Conservation (phyloP, 1,140 invertebrate genomes). For the Drosophila sturtevanti region DNA sequence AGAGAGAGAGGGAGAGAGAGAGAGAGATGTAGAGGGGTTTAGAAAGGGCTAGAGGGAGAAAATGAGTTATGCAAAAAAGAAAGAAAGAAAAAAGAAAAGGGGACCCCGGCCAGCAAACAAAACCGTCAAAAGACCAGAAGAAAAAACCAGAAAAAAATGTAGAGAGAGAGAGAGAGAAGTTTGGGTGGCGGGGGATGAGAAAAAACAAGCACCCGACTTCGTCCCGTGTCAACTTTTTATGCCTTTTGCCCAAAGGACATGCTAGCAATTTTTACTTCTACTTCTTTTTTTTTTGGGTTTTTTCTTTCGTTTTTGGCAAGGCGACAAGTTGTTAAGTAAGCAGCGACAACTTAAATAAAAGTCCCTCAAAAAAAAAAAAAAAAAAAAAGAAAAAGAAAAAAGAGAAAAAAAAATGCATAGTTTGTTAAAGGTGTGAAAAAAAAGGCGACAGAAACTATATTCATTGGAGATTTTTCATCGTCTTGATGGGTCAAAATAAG, state of each 20-base stretch:
- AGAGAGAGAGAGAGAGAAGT: conserved; percentile 16
- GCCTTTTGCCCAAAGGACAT: conserved; percentile 66
- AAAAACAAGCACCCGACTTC: conserved; percentile 18
- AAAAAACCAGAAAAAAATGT: background rate
- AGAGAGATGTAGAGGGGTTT: too few relatives aligned
- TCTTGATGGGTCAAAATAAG: background rate
- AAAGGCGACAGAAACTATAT: conserved; percentile 50
- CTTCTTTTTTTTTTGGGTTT: conserved; percentile 12
- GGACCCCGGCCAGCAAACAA: conserved; percentile 42
- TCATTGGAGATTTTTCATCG: conserved; percentile 49
- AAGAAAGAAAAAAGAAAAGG: background rate
- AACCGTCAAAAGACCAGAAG: conserved; percentile 24
- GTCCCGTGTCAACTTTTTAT: conserved; percentile 69
- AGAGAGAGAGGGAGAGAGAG: too few relatives aligned
- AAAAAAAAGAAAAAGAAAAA: background rate
- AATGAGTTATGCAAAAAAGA: conserved; percentile 66
- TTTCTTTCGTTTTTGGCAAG: conserved; percentile 14
- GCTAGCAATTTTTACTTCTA: conserved; percentile 45
- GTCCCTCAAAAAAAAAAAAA: conserved; percentile 26
- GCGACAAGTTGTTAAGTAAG: conserved; percentile 80
- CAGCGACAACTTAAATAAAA: conserved; percentile 75
- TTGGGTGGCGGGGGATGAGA: too few relatives aligned
- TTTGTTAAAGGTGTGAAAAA: conserved; percentile 62
- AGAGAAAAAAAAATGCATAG: background rate
- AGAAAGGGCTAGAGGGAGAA: background rate